Evolutionary conservation across 2,113 vertebrate genomes (phyloP).

Genomic region (Paramisgurnus dabryanus): DNA sequence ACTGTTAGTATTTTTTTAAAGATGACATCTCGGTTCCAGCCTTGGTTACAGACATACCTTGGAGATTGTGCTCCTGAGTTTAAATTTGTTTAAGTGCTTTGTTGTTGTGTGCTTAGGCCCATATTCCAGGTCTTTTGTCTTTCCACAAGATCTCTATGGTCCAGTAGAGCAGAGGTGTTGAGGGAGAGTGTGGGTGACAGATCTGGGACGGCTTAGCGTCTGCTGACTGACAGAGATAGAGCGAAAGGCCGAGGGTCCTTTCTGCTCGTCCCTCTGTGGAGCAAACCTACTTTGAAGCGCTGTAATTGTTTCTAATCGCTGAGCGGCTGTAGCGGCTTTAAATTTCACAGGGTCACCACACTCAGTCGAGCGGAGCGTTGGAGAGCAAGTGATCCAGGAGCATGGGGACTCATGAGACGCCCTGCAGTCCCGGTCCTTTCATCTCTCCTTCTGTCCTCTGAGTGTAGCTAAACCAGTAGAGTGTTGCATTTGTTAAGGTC

Average conservation of each 20-base stretch:
- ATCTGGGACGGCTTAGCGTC: conserved; percentile 74
- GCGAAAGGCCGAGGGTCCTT: conserved; percentile 29
- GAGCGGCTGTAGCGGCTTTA: conserved; percentile 64
- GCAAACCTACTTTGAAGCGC: conserved; percentile 71
- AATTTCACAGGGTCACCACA: conserved; percentile 53
- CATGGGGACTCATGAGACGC: conserved; percentile 43
- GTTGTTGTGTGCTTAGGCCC: conserved; percentile 2
- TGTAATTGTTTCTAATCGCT: conserved; percentile 78
- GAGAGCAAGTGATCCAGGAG: conserved; percentile 56
- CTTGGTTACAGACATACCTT: neutral
- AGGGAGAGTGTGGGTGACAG: conserved; percentile 71
- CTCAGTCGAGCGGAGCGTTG: conserved; percentile 46
- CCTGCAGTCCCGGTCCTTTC: neutral
- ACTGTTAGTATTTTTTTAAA: no score
- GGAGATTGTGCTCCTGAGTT: neutral
- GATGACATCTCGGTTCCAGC: neutral
- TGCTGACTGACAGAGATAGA: conserved; percentile 68
- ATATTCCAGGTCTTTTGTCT: conserved; percentile 4
- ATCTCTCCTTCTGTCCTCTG: neutral
- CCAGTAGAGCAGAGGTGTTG: conserved; percentile 37
- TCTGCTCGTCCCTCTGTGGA: conserved; percentile 67
- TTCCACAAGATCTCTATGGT: conserved; percentile 30
- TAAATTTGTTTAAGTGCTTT: neutral
- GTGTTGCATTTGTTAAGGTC: neutral
- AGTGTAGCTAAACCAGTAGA: neutral